Conservation (phyloP, 2,888 invertebrate species). For the Tholera decimalis region DNA sequence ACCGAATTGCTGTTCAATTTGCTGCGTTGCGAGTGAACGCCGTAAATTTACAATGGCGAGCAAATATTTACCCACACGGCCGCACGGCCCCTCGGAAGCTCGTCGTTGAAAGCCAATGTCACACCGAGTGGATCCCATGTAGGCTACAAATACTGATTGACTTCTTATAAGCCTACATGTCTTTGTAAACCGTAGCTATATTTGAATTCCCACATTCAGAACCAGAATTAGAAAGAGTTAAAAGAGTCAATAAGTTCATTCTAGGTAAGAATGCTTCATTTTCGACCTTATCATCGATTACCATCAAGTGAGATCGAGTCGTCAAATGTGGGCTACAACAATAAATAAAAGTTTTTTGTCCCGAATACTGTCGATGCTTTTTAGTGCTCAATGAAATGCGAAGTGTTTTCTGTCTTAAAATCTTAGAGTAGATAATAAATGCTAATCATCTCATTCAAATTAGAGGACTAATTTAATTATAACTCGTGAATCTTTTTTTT, state of each 20-base stretch:
- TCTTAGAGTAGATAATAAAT: too few relatives aligned
- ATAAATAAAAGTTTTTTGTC: too few relatives aligned
- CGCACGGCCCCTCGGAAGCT: constrained; percentile 44
- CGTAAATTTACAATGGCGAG: constrained; percentile 68
- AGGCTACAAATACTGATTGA: constrained; percentile 49
- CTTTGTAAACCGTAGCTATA: constrained; percentile 19
- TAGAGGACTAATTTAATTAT: not conserved
- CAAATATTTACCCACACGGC: constrained; percentile 66
- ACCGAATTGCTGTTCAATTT: constrained; percentile 61
- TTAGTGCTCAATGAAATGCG: too few relatives aligned
- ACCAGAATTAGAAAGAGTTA: constrained; percentile 10
- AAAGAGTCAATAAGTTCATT: too few relatives aligned
- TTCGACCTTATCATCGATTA: too few relatives aligned
- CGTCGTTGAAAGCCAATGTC: constrained; percentile 58
- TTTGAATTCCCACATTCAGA: constrained; percentile 7
- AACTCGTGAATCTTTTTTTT: not conserved
- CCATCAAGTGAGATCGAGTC: too few relatives aligned
- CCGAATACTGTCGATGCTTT: too few relatives aligned
- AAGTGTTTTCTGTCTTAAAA: too few relatives aligned
- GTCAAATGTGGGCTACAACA: too few relatives aligned
- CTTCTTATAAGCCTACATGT: constrained; percentile 38
- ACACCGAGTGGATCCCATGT: constrained; percentile 44
- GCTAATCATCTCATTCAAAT: too few relatives aligned
- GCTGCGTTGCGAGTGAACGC: constrained; percentile 52
- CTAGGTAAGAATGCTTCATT: too few relatives aligned